These are phyloP conservation scores for Plebejus melissa DNA, from an alignment of 2,888 invertebrate species.

Conservation along the genomic window DNA sequence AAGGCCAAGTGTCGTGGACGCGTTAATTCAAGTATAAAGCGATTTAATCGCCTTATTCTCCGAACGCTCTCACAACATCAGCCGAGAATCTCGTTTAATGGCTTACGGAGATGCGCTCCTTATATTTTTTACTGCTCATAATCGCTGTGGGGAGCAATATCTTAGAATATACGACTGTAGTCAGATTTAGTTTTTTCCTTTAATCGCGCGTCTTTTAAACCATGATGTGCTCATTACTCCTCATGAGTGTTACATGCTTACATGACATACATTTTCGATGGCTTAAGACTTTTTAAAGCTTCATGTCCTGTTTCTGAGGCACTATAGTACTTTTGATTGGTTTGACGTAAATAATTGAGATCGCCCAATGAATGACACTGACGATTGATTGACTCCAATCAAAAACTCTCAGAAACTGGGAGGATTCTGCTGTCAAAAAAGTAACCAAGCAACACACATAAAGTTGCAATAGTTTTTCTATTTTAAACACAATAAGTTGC, in stretches of 20 bases:
- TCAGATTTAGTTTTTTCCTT: not conserved
- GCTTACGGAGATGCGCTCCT: conserved; percentile 37
- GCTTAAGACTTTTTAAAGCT: not conserved
- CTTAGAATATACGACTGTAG: not conserved
- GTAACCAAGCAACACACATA: no score
- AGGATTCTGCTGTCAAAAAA: no score
- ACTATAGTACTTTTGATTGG: no score
- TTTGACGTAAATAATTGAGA: no score
- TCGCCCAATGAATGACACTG: no score
- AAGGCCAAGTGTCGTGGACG: conserved; percentile 1
- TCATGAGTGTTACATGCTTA: not conserved
- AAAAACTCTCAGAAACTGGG: not conserved
- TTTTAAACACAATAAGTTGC: no score
- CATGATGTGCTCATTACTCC: not conserved
- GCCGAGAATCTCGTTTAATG: conserved; percentile 35
- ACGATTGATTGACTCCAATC: not conserved
- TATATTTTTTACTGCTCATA: conserved; percentile 29
- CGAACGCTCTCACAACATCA: conserved; percentile 14
- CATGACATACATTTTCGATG: not conserved
- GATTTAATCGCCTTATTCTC: conserved; percentile 20
- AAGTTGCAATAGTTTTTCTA: no score
- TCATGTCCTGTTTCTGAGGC: not conserved
- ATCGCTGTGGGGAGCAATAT: conserved; percentile 10
- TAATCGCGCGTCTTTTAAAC: not conserved
- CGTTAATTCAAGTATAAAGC: conserved; percentile 10